phyloP scores from a whole-genome alignment of 2,113 vertebrate genomes.

The Serinus canaria region DNA sequence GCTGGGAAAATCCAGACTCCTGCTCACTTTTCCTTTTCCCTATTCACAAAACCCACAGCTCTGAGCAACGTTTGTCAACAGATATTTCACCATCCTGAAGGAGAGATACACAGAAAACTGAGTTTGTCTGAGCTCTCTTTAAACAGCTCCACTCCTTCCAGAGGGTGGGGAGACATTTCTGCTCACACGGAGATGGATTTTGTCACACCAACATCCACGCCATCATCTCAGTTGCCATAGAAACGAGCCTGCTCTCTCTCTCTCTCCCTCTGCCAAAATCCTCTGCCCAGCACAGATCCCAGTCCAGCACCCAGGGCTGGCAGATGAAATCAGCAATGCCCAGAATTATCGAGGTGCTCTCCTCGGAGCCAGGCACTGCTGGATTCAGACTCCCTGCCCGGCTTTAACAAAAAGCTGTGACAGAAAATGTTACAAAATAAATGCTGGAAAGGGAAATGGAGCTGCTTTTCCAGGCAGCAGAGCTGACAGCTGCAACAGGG shows the following conservation, averaged over 20 bases:
- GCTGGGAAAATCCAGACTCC: not conserved
- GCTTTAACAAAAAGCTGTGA: not conserved
- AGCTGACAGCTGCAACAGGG: not conserved
- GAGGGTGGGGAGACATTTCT: fast-evolving
- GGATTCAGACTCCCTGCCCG: not conserved
- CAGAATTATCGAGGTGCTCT: not conserved
- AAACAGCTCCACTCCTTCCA: not conserved
- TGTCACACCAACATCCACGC: not conserved
- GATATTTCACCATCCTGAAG: not conserved
- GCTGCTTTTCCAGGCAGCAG: not conserved
- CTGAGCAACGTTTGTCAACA: not conserved
- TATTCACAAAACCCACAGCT: not conserved
- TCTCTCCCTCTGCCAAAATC: conserved; percentile 5
- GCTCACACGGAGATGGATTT: not conserved
- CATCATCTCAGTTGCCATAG: conserved; percentile 27
- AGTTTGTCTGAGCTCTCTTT: not conserved
- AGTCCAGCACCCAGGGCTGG: not conserved
- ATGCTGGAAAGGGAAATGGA: not conserved
- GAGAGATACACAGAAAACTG: fast-evolving
- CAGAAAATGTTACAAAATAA: not conserved
- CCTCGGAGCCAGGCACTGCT: not conserved
- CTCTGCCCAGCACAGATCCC: not conserved
- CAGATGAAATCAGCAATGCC: not conserved
- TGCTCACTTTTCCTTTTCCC: fast-evolving
- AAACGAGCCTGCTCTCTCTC: conserved; percentile 8